Conservation (phyloP, 1,140 invertebrate species). For the Drosophila tsacasi region DNA sequence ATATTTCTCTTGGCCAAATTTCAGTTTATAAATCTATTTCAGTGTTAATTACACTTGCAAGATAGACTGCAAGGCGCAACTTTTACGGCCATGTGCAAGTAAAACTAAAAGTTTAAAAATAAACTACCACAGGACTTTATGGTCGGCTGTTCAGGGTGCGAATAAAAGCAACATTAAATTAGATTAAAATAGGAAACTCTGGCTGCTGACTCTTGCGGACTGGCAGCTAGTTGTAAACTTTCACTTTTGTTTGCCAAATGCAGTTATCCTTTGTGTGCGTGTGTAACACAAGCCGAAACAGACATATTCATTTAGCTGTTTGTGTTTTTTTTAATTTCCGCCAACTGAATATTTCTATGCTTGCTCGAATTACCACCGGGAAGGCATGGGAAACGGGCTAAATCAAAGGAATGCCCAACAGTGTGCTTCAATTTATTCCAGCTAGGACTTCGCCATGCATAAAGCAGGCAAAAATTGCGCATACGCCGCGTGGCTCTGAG, state of each 20-base stretch:
- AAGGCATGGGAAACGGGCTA: not conserved
- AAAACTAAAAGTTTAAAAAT: conserved; percentile 52
- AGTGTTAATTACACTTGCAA: conserved; percentile 55
- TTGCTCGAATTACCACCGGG: not conserved
- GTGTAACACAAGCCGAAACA: conserved; percentile 3
- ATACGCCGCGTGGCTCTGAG: conserved; percentile 50
- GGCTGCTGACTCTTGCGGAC: not conserved
- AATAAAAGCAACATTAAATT: conserved; percentile 45
- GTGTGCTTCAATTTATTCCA: conserved; percentile 32
- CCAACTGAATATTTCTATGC: conserved; percentile 13
- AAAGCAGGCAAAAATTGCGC: conserved; percentile 54
- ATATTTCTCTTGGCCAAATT: conserved; percentile 27
- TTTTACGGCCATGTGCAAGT: conserved; percentile 28
- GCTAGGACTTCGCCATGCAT: conserved; percentile 19
- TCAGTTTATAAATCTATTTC: conserved; percentile 50
- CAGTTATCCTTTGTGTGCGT: conserved; percentile 5
- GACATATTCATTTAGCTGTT: conserved; percentile 4
- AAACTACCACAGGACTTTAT: conserved; percentile 35
- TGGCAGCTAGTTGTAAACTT: conserved; percentile 30
- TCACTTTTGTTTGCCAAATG: conserved; percentile 5
- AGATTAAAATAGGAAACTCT: conserved; percentile 36
- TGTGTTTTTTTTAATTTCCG: conserved; percentile 38
- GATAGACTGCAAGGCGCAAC: conserved; percentile 33
- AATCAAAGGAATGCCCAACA: conserved; percentile 34
- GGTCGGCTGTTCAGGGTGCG: conserved; percentile 17